Evolutionary conservation across 2,888 invertebrate species (phyloP), one percentile per base, ranked within the genome.

Genomic region (Nebria brevicollis): DNA sequence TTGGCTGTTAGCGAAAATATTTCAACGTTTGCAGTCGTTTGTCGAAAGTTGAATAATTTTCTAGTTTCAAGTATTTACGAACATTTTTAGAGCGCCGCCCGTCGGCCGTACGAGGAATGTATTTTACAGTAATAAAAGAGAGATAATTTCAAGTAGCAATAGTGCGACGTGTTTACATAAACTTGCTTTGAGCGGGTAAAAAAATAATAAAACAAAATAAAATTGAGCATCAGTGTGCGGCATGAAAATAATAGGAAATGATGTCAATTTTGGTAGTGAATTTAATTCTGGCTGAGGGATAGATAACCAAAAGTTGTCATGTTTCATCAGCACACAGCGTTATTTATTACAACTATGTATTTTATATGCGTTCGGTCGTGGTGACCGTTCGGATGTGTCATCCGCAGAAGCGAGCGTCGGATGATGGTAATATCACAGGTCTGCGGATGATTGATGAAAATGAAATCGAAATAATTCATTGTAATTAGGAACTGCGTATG

Each of bases 391-490:
- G 77, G 42, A 43, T 41, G 25, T 70, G 77, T 77, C 77, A 77
- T 5, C 54, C 66, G 1, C 77, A 77, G 77, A n/a, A 54, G 54
- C 54, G 20, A 15, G 25, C 20, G 41, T 66, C 68, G 65, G 20
- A 68, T 15, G 10, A 68, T 10, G 34, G 34, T 34, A 34, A 68
- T 68, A 26, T 68, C 26, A 13, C 11, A 34, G 54, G 54, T 54
- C 77, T 77, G 77, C 70, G 26, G 70, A 70, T 77, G 77, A 77
- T 77, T 77, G 77, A 77, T 77, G 77, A 43, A 77, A 77, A 77
- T 77, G 70, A 70, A 77, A 70, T 70, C 70, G 43, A 77, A 77
- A 77, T 77, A 77, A 77, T 77, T 77, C 77, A 77, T 77, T 77
- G 54, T 54, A 77, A 77, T 77, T 77, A 77, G 77, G 34, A 68